phyloP scores from a whole-genome alignment of 2,888 invertebrate genomes.

The Pasiphila rectangulata region DNA sequence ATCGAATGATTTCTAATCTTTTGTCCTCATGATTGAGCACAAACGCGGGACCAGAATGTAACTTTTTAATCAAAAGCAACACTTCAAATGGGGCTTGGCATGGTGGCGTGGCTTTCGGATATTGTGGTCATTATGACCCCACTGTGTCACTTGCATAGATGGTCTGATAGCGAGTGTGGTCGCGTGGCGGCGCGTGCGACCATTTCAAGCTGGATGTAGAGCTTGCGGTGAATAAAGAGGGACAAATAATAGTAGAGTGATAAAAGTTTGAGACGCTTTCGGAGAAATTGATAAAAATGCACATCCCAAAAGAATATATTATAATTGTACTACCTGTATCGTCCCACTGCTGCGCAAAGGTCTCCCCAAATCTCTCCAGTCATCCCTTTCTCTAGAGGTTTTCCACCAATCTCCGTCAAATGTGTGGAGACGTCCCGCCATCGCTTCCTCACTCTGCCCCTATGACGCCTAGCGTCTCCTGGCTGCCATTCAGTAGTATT shows the following conservation, averaged over 20 bases:
- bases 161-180: constrained; percentile 51
- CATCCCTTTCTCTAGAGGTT: too few relatives aligned
- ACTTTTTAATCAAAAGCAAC: constrained; percentile 26
- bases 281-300: too few relatives aligned
- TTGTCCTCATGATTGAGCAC: constrained; percentile 19
- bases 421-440: too few relatives aligned
- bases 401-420: too few relatives aligned
- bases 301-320: too few relatives aligned
- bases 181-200: constrained; percentile 67
- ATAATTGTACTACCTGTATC: too few relatives aligned
- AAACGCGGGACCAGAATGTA: constrained; percentile 4
- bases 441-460: too few relatives aligned
- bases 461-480: too few relatives aligned
- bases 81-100: constrained; percentile 33
- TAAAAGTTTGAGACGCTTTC: too few relatives aligned
- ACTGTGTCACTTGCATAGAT: constrained; percentile 53
- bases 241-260: background rate
- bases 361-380: too few relatives aligned
- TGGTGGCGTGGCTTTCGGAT: constrained; percentile 46
- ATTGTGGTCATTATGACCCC: constrained; percentile 52
- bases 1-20: constrained; percentile 8
- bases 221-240: background rate
- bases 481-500: too few relatives aligned
- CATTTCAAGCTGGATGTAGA: constrained; percentile 36
- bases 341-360: too few relatives aligned